phyloP scores from a whole-genome alignment of 2,888 invertebrate genomes.

The Thysanoteuthis rhombus region DNA sequence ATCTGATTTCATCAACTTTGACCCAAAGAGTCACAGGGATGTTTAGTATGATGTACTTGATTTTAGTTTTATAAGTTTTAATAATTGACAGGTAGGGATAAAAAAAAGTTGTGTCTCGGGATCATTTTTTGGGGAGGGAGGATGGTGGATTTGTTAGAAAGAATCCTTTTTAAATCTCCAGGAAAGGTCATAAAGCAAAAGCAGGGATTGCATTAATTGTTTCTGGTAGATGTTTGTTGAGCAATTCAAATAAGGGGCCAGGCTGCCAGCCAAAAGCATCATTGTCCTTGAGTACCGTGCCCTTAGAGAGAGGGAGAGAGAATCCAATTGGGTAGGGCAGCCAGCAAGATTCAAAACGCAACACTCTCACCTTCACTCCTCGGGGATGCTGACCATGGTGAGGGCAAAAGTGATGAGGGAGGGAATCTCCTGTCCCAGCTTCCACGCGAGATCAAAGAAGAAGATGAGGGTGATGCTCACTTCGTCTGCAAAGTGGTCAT shows the following conservation, averaged over 20 bases:
- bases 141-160: not conserved
- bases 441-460: constrained; percentile 27
- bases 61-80: too few relatives aligned
- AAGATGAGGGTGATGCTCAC: constrained; percentile 15
- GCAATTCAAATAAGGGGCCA: not conserved
- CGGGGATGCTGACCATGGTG: constrained; percentile 28
- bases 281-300: not conserved
- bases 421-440: constrained; percentile 23
- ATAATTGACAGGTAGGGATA: not conserved
- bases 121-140: not conserved
- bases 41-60: too few relatives aligned
- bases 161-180: not conserved
- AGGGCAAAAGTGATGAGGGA: not conserved
- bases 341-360: not conserved
- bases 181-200: not conserved
- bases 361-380: not conserved
- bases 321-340: not conserved
- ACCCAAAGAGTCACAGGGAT: too few relatives aligned
- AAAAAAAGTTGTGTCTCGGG: not conserved
- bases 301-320: not conserved
- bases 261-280: not conserved
- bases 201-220: not conserved
- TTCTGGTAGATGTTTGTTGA: not conserved
- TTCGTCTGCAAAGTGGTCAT: constrained; percentile 20
- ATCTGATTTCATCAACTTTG: too few relatives aligned